Evolutionary conservation across 2,797 vertebrate species (phyloP).

Genomic region (Arremon aurantiirostris): DNA sequence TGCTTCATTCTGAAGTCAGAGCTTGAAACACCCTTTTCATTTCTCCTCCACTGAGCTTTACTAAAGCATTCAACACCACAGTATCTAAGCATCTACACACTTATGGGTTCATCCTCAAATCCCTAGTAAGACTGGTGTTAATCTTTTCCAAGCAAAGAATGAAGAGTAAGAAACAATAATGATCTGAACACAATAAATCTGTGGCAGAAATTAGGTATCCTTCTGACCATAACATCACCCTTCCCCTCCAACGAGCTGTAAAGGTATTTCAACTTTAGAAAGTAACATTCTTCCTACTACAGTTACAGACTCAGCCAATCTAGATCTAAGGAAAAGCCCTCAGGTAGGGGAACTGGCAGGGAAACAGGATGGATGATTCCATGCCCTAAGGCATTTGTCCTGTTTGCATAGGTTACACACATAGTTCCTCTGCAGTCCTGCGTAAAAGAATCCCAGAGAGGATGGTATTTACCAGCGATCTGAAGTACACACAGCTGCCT

Average conservation of each 20-base stretch:
- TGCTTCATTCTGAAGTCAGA: neutral
- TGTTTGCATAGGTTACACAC: neutral
- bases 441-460: neutral
- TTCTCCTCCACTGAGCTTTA: neutral
- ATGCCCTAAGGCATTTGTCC: neutral
- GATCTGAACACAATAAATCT: neutral
- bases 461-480: neutral
- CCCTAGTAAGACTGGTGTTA: neutral
- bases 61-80: neutral
- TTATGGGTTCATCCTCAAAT: neutral
- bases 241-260: neutral
- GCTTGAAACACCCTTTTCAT: neutral
- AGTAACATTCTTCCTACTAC: neutral
- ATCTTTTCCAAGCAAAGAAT: neutral
- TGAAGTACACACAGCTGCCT: neutral
- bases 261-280: neutral
- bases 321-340: conserved; percentile 2
- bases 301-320: neutral
- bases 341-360: neutral
- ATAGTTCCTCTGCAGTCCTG: neutral
- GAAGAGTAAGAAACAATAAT: neutral
- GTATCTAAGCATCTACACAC: neutral
- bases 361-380: neutral
- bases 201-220: neutral
- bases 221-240: neutral